Conservation (phyloP, 2,888 invertebrate species). For the Volucella inanis region DNA sequence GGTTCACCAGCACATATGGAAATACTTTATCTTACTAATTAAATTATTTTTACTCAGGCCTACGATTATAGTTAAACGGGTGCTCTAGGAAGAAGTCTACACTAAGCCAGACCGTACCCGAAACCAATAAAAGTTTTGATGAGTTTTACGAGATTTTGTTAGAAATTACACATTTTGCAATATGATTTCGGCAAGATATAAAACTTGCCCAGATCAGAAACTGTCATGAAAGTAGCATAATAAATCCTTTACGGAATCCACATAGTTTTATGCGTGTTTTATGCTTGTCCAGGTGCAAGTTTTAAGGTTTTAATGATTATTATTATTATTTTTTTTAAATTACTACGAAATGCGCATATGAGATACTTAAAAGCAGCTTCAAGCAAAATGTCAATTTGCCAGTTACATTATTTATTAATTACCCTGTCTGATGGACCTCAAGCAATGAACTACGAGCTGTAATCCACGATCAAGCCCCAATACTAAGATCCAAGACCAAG, state of each 20-base stretch:
- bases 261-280: constrained; percentile 4
- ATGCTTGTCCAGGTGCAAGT: background rate
- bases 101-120: background rate
- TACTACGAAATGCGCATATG: background rate
- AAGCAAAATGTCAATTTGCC: constrained; percentile 39
- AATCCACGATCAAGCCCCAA: background rate
- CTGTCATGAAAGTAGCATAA: constrained; percentile 30
- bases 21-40: constrained; percentile 16
- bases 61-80: constrained; percentile 11
- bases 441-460: constrained; percentile 21
- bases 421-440: constrained; percentile 28
- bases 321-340: constrained; percentile 57
- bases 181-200: constrained; percentile 12
- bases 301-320: background rate
- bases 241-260: constrained; percentile 25
- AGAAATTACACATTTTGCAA: constrained; percentile 15
- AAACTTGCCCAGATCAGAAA: constrained; percentile 16
- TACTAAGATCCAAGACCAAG: background rate
- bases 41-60: constrained; percentile 14
- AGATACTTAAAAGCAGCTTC: background rate
- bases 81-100: constrained; percentile 16
- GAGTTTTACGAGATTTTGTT: constrained; percentile 18
- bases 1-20: no score
- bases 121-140: constrained; percentile 39
- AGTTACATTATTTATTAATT: constrained; percentile 64